Evolutionary conservation across 2,797 vertebrate species (phyloP), one percentile per base, ranked within the genome.

Genomic region (Myotis daubentonii): DNA sequence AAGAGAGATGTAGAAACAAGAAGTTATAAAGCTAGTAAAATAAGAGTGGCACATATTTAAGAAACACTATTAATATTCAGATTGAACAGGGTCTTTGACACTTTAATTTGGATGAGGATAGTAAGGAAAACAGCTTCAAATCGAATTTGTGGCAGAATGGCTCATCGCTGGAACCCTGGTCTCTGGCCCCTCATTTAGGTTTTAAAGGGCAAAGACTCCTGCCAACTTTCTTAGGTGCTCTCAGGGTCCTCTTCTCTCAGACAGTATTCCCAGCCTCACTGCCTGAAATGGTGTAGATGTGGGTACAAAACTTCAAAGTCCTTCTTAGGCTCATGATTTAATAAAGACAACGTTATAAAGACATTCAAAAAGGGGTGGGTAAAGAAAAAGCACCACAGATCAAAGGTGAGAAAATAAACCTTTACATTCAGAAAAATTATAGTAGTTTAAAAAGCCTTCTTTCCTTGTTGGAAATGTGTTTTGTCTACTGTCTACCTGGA

Each of bases 361-460:
- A 49, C 7, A 33, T 89, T 86, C 62, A 70, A 55, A 62, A 91
- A 55, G 79, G 68, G 51, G 49, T 0, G 15, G 19, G 17, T 25
- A 23, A 36, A 51, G 28, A 60, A 91, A 75, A 95, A 33, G 15
- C 25, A 30, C 22, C 60, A 72, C 3, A 8, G 38, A 83, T 78
- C 30, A 53, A 87, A 89, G 41, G n/a, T 19, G 25, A 86, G 41
- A 92, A 51, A 90, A 87, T 10, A 94, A 57, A 91, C 82, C 15
- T 84, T 83, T 78, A 79, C 10, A 28, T 51, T 68, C 53, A 36
- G 78, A 89, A 74, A 72, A 78, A 30, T 8, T n/a, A 66, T 0
- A 70, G 49, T 83, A 70, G 41, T 84, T 78, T 62, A 7, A 88
- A 87, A 62, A 88, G 51, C 3, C 41, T 91, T 65, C 87, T 89